phyloP scores from a whole-genome alignment of 2,113 vertebrate genomes.

The Pteropus alecto region DNA sequence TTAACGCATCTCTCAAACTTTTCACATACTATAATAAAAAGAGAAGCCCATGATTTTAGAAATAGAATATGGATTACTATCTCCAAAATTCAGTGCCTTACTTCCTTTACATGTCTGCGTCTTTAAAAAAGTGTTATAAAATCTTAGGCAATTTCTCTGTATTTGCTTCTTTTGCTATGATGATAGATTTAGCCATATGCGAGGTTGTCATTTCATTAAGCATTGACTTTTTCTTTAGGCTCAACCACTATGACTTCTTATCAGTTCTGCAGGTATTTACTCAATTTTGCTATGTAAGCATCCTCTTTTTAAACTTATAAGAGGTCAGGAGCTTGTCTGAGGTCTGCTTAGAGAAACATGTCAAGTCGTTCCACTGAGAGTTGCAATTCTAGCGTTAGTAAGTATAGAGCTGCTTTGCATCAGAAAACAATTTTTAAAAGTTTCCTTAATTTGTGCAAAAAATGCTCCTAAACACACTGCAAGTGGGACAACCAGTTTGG shows the following conservation, averaged over 20 bases:
- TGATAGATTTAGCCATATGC: neutral
- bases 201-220: neutral
- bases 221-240: neutral
- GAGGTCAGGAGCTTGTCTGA: neutral
- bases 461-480: neutral
- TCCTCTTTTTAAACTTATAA: neutral
- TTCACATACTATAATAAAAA: neutral
- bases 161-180: slow-evolving; percentile 7
- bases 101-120: neutral
- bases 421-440: neutral
- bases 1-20: neutral
- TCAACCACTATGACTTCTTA: neutral
- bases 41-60: neutral
- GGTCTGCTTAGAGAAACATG: neutral
- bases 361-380: neutral
- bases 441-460: neutral
- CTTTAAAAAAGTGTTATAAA: neutral
- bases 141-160: neutral
- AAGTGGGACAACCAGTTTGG: neutral
- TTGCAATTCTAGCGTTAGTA: neutral
- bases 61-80: neutral
- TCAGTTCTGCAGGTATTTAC: neutral
- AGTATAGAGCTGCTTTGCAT: neutral
- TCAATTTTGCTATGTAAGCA: neutral
- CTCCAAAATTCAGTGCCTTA: neutral